Evolutionary conservation across 1,140 invertebrate species (phyloP), one percentile per base, ranked within the genome.

Genomic region (Bombus difficillimus): DNA sequence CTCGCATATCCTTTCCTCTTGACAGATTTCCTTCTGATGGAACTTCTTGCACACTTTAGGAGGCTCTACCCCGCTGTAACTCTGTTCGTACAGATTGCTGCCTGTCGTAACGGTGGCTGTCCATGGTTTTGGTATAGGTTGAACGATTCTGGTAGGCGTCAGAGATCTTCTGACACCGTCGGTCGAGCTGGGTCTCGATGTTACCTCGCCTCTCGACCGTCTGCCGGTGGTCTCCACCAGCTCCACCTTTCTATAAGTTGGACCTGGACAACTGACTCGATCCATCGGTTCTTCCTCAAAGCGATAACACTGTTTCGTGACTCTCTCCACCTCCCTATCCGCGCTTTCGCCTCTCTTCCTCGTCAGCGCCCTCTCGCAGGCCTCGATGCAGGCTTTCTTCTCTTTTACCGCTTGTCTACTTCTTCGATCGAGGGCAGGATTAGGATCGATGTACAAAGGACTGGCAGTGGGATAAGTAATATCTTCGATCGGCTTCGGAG

Each of bases 381-480:
- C 89, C 69, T 94, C 92, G n/a, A 91, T 89, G 77, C 85, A 92
- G 15, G 86, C 88, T n/a, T 91, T 92, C 66, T 92, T 93, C 15
- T 95, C 93, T 15, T 81, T 90, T 0, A 92, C 89, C 53, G 88
- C 82, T 41, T 93, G 91, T 8, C 86, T 89, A 15, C 79, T 82
- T 57, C 88, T 85, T 39, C 88, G 89, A 75, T 94, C 91, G 32
- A 93, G 88, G 5, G 89, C 88, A 6, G 93, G 91, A 88, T 95
- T 95, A 0, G 94, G 95, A 81, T 95, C 93, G 66, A 95, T 95
- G 81, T 95, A 95, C 32, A 95, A 85, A 0, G 95, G 94, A 93
- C 94, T 95, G 5, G 95, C 95, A 4, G 94, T 95, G 1, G 94
- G 94, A 86, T 95, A 95, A 3, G 94, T 95, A 32, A 93, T 92